These are phyloP conservation scores for Esox lucius DNA, from an alignment of 2,797 vertebrate species.

Conservation along the genomic window DNA sequence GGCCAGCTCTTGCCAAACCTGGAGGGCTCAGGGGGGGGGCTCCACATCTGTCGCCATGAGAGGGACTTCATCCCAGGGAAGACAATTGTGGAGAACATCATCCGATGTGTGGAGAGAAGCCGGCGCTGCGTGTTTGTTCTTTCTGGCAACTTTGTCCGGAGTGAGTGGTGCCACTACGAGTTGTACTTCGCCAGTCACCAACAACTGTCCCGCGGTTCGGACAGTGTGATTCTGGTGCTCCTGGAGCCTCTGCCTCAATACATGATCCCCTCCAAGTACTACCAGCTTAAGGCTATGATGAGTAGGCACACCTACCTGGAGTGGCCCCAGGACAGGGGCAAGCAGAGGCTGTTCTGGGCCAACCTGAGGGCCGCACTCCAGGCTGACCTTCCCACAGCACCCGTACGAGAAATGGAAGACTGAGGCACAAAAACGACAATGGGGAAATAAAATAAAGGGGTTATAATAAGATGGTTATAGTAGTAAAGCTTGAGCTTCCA, in stretches of 20 bases:
- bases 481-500: not conserved
- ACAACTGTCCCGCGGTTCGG: conserved; percentile 69
- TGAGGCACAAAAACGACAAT: conserved; percentile 22
- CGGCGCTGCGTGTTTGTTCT: conserved; percentile 85
- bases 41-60: conserved; percentile 84
- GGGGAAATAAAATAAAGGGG: not conserved
- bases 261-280: conserved; percentile 83
- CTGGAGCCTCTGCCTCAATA: conserved; percentile 83
- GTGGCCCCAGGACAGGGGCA: conserved; percentile 84
- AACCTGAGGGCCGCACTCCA: conserved; percentile 83
- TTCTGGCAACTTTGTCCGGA: conserved; percentile 88
- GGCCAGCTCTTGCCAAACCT: conserved; percentile 78
- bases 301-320: conserved; percentile 82
- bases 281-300: conserved; percentile 86
- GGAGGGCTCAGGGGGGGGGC: conserved; percentile 59
- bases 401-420: conserved; percentile 16
- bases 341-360: conserved; percentile 84
- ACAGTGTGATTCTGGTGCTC: conserved; percentile 84
- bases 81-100: conserved; percentile 87
- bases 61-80: conserved; percentile 86
- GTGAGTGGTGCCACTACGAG: conserved; percentile 94
- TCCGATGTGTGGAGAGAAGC: conserved; percentile 85
- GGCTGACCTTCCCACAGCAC: conserved; percentile 50
- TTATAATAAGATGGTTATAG: not conserved
- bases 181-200: conserved; percentile 92